A percentile compares a stretch with the other conserved stretches of the same genome.
Conservation (phyloP, 2,113 vertebrate species). For the Ciconia stormi region DNA sequence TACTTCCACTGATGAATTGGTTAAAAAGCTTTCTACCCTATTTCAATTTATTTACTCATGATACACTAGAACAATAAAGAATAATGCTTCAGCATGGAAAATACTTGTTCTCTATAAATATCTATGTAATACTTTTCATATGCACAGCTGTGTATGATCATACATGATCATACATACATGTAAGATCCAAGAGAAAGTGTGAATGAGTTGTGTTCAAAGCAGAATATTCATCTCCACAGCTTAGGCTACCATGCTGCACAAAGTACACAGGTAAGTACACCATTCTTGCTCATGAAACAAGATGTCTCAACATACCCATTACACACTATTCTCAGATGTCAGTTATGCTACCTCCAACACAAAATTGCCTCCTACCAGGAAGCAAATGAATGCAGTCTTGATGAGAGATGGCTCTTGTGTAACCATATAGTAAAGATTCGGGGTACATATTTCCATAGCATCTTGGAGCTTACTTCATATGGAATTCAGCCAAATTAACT, state of each 20-base stretch:
- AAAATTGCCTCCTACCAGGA: background rate
- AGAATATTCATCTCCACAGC: background rate
- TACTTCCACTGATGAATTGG: conserved; percentile 10
- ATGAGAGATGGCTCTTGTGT: background rate
- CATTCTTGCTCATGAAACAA: background rate
- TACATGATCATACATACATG: background rate
- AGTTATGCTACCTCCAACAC: background rate
- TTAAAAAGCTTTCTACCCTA: conserved; percentile 32
- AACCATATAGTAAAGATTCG: background rate
- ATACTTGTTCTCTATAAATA: accelerated
- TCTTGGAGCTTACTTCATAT: background rate
- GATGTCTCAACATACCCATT: background rate
- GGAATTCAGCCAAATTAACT: background rate
- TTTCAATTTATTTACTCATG: conserved; percentile 28
- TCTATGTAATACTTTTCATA: background rate
- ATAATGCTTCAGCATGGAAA: background rate
- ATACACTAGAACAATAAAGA: background rate
- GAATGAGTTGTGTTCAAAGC: background rate
- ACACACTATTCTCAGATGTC: background rate
- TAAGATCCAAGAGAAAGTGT: background rate
- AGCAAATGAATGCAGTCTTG: background rate
- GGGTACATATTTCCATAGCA: background rate
- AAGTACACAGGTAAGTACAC: background rate
- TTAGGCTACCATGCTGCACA: background rate
- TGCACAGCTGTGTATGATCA: background rate